phyloP scores from a whole-genome alignment of 2,888 invertebrate genomes.

The Criorhina ranunculi region DNA sequence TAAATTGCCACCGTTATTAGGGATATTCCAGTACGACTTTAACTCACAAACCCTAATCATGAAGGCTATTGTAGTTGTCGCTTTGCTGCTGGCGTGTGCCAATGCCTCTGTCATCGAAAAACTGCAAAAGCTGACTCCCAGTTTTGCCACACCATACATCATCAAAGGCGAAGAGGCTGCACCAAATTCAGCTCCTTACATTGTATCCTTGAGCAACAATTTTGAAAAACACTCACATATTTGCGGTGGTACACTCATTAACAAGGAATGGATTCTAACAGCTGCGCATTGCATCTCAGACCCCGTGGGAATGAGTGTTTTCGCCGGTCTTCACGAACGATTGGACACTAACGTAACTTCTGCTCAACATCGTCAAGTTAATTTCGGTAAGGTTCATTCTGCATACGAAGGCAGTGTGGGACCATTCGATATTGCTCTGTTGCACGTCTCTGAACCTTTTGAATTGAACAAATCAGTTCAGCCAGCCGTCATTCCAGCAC shows the following conservation, averaged over 20 bases:
- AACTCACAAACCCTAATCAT: constrained; percentile 71
- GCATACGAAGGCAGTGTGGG: constrained; percentile 82
- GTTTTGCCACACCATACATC: constrained; percentile 80
- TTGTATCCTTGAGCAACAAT: constrained; percentile 83
- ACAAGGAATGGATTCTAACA: constrained; percentile 83
- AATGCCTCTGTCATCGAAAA: constrained; percentile 78
- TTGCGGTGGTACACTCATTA: constrained; percentile 85
- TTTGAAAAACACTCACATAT: constrained; percentile 80
- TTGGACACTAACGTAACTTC: constrained; percentile 75
- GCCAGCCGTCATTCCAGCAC: constrained; percentile 82
- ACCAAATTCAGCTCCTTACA: constrained; percentile 84
- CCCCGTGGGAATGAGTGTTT: constrained; percentile 80
- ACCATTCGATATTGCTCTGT: constrained; percentile 86
- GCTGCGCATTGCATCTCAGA: constrained; percentile 82
- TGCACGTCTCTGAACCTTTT: constrained; percentile 81
- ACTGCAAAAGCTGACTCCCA: constrained; percentile 79
- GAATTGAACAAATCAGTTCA: constrained; percentile 81
- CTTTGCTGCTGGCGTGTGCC: constrained; percentile 78
- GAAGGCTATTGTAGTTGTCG: constrained; percentile 80
- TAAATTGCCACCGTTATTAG: constrained; percentile 32
- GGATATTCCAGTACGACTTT: constrained; percentile 6
- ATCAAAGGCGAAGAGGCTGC: constrained; percentile 83
- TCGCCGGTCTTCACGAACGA: constrained; percentile 84
- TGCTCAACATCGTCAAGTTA: constrained; percentile 80
- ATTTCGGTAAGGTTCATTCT: constrained; percentile 81